phyloP scores from a whole-genome alignment of 1,140 invertebrate species.

The Drosophila hydei region DNA sequence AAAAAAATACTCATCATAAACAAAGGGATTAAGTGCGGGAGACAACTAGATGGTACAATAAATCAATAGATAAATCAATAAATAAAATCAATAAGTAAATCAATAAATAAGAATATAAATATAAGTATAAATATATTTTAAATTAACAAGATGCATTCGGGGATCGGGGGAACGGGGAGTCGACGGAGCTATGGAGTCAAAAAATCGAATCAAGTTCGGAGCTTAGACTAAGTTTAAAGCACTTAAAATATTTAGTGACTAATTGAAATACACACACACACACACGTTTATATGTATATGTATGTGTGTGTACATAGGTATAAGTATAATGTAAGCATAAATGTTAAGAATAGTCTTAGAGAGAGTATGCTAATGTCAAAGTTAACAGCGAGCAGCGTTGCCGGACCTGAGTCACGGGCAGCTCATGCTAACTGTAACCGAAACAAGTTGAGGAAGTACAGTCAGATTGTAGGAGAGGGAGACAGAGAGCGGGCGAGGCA shows the following conservation, averaged over 20 bases:
- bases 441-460: neutral
- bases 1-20: constrained; percentile 58
- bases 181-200: constrained; percentile 2
- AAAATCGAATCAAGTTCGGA: constrained; percentile 17
- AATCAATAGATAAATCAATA: constrained; percentile 39
- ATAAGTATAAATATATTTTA: constrained; percentile 19
- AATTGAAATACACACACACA: constrained; percentile 65
- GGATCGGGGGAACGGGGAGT: neutral
- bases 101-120: constrained; percentile 38
- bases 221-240: constrained; percentile 77
- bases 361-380: constrained; percentile 36
- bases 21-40: constrained; percentile 38
- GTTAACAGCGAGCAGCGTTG: constrained; percentile 3
- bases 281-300: constrained; percentile 30
- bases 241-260: constrained; percentile 83
- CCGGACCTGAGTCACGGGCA: neutral
- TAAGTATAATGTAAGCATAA: constrained; percentile 28
- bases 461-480: neutral
- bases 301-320: constrained; percentile 17
- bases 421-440: neutral
- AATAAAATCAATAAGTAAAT: constrained; percentile 36
- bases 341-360: constrained; percentile 52
- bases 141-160: constrained; percentile 17
- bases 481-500: constrained; percentile 6
- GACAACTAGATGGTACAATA: constrained; percentile 58